A percentile compares a stretch with the other conserved stretches of the same genome.
These are phyloP conservation scores for Enteromius radiatus DNA, from an alignment of 2,797 vertebrate genomes.

Conservation along the genomic window DNA sequence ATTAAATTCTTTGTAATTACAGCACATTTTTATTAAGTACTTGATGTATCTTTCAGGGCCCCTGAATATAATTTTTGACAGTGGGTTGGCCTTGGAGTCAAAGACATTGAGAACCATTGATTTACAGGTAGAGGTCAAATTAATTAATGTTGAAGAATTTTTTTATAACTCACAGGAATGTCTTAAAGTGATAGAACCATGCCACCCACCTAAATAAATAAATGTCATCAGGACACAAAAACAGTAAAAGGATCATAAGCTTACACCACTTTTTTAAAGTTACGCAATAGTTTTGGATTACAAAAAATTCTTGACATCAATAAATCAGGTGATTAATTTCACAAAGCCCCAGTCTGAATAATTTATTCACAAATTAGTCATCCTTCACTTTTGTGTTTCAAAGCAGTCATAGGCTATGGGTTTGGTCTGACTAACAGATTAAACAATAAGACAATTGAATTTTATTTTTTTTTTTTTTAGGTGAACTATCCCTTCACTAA, in stretches of 20 bases:
- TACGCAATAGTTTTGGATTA: background rate
- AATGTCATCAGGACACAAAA: background rate
- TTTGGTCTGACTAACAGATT: background rate
- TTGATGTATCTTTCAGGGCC: background rate
- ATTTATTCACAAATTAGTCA: slow-evolving; percentile 1
- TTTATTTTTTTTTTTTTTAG: background rate
- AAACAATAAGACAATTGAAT: background rate
- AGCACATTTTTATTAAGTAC: background rate
- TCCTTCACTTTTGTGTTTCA: background rate
- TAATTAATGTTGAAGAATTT: background rate
- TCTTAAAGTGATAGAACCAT: background rate
- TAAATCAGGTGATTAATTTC: background rate
- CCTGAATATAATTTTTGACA: background rate
- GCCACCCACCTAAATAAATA: background rate
- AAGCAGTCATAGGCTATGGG: background rate
- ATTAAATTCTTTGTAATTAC: background rate
- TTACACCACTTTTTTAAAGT: background rate
- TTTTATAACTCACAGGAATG: background rate
- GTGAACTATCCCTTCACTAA: background rate
- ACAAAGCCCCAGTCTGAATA: background rate
- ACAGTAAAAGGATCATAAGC: background rate
- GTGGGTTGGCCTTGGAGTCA: background rate
- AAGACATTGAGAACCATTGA: background rate
- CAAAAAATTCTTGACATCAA: background rate
- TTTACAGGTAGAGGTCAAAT: background rate